These are phyloP conservation scores for Drosophila falleni DNA, from an alignment of 2,888 invertebrate species.

Conservation along the genomic window DNA sequence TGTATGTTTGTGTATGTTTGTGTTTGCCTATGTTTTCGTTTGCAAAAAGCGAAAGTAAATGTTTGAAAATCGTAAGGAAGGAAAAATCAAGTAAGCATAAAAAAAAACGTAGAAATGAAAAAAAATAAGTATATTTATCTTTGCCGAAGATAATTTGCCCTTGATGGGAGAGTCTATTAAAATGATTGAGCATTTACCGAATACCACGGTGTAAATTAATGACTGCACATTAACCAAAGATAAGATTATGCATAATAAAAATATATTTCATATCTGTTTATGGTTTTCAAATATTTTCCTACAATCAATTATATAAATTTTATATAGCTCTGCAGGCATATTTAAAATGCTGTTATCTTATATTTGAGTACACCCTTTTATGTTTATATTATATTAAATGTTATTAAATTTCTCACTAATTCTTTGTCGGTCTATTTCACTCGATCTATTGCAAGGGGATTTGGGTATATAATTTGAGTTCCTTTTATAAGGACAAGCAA, in stretches of 20 bases:
- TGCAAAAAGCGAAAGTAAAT: slow-evolving; percentile 80
- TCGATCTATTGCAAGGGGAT: no score
- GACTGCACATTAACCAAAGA: slow-evolving; percentile 28
- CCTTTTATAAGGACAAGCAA: no score
- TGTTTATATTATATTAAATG: not conserved
- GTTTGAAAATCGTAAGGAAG: slow-evolving; percentile 81
- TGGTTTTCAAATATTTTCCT: slow-evolving; percentile 17
- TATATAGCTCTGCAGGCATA: no score
- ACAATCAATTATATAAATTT: slow-evolving; percentile 5
- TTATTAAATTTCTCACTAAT: no score
- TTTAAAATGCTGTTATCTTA: not conserved
- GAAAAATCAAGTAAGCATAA: slow-evolving; percentile 76
- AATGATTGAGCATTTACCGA: slow-evolving; percentile 56
- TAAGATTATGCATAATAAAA: slow-evolving; percentile 27
- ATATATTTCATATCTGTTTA: slow-evolving; percentile 23
- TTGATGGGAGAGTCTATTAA: slow-evolving; percentile 51
- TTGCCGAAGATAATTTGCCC: slow-evolving; percentile 60
- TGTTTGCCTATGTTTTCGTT: slow-evolving; percentile 74
- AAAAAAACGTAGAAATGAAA: slow-evolving; percentile 21
- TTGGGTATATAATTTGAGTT: no score
- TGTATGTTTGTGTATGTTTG: slow-evolving; percentile 23
- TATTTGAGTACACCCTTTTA: not conserved
- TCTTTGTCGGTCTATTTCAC: no score
- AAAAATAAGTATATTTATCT: slow-evolving; percentile 49
- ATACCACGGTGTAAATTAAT: slow-evolving; percentile 39